phyloP scores from a whole-genome alignment of 2,113 vertebrate genomes.

The Leptocoma aspasia region DNA sequence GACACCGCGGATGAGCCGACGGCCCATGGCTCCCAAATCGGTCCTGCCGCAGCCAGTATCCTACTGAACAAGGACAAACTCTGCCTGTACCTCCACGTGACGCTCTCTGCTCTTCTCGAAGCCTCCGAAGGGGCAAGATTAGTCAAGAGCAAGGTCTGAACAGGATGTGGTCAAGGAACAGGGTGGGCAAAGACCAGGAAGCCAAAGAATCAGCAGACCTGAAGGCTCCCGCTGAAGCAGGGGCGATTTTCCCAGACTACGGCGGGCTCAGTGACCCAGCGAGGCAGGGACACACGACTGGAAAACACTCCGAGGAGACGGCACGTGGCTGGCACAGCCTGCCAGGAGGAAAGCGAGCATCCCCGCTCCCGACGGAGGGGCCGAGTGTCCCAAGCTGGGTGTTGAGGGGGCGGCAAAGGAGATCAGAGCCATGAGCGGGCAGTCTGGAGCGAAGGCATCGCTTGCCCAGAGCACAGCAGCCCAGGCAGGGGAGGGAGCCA shows the following conservation, averaged over 20 bases:
- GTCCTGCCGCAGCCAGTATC: accelerated
- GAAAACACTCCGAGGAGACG: neutral
- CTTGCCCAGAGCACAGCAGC: neutral
- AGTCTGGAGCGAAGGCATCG: neutral
- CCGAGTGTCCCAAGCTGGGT: neutral
- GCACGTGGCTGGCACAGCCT: neutral
- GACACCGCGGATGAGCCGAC: conserved; percentile 34
- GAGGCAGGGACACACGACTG: neutral
- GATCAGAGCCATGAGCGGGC: neutral
- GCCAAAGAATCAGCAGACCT: neutral
- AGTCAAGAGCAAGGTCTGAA: neutral
- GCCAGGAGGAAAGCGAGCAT: neutral
- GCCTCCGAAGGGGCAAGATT: neutral
- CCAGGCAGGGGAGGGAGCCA: neutral
- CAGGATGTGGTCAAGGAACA: neutral
- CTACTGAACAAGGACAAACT: neutral
- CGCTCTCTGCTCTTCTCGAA: neutral
- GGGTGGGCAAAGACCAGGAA: neutral
- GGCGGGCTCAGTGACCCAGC: neutral
- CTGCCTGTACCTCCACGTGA: neutral
- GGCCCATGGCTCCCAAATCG: neutral
- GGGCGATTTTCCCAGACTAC: neutral
- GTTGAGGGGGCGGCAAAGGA: neutral
- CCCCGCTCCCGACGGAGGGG: accelerated
- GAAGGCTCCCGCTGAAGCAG: neutral